Evolutionary conservation across 2,113 vertebrate species (phyloP).

Genomic region (Trematomus loennbergii): DNA sequence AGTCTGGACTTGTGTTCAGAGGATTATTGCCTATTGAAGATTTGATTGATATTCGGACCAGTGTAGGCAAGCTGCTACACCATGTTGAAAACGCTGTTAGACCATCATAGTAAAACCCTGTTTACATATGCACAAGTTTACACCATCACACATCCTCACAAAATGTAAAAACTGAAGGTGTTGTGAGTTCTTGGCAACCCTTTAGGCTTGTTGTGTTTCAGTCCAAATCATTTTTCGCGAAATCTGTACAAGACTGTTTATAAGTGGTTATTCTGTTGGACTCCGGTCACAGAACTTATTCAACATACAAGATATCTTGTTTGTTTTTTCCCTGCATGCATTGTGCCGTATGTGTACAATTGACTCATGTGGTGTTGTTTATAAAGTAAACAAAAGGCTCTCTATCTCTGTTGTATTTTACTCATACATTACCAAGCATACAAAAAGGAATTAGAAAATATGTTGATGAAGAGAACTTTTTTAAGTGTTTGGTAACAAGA

Average conservation of each 20-base stretch:
- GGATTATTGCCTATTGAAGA: constrained; percentile 36
- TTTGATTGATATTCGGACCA: constrained; percentile 21
- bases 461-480: neutral
- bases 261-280: too few species aligned
- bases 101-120: neutral
- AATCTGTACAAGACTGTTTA: too few species aligned
- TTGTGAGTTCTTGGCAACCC: neutral
- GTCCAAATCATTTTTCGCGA: too few species aligned
- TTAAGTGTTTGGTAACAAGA: neutral
- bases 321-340: neutral
- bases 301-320: too few species aligned
- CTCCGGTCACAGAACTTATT: too few species aligned
- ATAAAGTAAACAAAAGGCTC: neutral
- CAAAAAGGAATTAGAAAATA: neutral
- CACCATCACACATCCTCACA: constrained; percentile 2
- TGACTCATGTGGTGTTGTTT: neutral
- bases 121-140: neutral
- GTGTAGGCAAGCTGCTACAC: too few species aligned
- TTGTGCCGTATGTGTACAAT: neutral
- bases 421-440: neutral
- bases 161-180: too few species aligned
- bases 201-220: too few species aligned
- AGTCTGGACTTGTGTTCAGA: too few species aligned
- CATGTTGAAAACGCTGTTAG: neutral
- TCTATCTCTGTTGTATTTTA: neutral